Evolutionary conservation across 2,113 vertebrate species (phyloP).

Genomic region (Python bivittatus): DNA sequence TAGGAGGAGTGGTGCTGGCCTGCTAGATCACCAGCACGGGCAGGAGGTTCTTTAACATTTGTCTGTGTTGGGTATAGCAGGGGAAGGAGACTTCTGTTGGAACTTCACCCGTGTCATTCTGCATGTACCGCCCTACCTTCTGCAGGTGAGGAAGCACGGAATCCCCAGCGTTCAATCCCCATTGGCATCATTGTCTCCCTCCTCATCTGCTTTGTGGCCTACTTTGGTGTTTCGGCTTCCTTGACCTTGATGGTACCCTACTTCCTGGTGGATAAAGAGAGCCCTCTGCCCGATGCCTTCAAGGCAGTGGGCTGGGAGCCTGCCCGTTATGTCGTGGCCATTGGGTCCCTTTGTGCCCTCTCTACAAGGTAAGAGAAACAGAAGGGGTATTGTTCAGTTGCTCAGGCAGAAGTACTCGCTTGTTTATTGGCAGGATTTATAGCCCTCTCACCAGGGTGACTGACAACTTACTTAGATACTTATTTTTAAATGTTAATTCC

Average conservation of each 20-base stretch:
- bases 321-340: constrained; percentile 86
- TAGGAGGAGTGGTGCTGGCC: background rate
- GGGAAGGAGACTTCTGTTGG: background rate
- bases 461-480: background rate
- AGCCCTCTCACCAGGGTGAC: background rate
- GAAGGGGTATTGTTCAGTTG: background rate
- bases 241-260: constrained; percentile 97
- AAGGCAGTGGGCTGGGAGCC: constrained; percentile 83
- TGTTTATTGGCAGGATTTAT: background rate
- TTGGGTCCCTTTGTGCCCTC: constrained; percentile 93
- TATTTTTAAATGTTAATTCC: background rate
- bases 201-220: constrained; percentile 92
- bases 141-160: constrained; percentile 92
- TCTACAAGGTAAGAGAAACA: constrained; percentile 85
- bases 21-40: background rate
- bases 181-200: constrained; percentile 91
- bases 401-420: background rate
- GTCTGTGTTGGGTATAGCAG: background rate
- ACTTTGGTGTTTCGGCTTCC: constrained; percentile 91
- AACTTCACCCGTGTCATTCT: too few relatives aligned
- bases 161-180: constrained; percentile 92
- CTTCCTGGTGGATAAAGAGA: constrained; percentile 82
- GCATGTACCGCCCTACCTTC: background rate
- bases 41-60: background rate
- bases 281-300: constrained; percentile 92